Conservation (phyloP, 2,888 invertebrate genomes). For the Entomobrya multifasciata region DNA sequence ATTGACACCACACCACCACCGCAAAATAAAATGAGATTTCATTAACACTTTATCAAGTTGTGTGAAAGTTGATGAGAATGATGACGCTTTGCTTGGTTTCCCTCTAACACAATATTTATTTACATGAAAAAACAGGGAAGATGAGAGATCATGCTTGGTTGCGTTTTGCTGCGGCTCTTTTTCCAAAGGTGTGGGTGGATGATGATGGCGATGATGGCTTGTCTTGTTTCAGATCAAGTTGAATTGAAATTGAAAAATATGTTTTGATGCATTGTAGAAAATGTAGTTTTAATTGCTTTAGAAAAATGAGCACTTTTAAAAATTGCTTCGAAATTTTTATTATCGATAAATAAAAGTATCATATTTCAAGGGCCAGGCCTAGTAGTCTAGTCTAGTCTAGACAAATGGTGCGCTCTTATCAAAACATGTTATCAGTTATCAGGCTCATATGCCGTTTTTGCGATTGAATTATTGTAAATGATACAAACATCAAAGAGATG, state of each 20-base stretch:
- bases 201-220: neutral
- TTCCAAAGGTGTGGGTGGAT: slow-evolving; percentile 17
- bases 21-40: slow-evolving; percentile 31
- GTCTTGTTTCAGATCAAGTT: neutral
- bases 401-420: slow-evolving; percentile 2
- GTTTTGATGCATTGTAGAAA: too few relatives aligned
- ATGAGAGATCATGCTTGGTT: neutral
- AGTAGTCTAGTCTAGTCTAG: neutral
- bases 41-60: slow-evolving; percentile 16
- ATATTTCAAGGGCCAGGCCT: neutral
- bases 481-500: neutral
- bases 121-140: neutral
- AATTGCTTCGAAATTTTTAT: too few relatives aligned
- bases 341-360: slow-evolving; percentile 4
- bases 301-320: too few relatives aligned
- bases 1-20: slow-evolving; percentile 39
- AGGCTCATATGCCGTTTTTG: slow-evolving; percentile 12
- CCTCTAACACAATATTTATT: slow-evolving; percentile 33
- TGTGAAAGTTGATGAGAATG: neutral
- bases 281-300: too few relatives aligned
- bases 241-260: too few relatives aligned
- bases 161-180: neutral
- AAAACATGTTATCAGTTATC: neutral
- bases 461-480: slow-evolving; percentile 32
- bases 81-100: neutral